Conservation (phyloP, 2,797 vertebrate genomes). For the Haliaeetus albicilla region DNA sequence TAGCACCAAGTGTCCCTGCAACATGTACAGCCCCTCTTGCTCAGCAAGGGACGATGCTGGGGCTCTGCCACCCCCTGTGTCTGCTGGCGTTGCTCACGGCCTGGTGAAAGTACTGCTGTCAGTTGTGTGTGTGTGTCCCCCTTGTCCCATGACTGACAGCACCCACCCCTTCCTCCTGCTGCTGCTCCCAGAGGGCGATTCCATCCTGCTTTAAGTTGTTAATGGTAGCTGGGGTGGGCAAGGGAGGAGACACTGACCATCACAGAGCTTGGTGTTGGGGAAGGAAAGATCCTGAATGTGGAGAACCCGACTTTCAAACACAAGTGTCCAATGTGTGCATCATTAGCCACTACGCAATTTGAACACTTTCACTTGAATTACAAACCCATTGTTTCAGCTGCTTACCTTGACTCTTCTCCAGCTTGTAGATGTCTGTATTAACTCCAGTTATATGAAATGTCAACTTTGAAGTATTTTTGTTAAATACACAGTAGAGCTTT, state of each 20-base stretch:
- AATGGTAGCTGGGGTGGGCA: not conserved
- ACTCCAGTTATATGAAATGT: not conserved
- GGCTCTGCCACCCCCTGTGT: not conserved
- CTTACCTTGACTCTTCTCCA: not conserved
- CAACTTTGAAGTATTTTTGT: slow-evolving; percentile 22
- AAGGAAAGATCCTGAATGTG: not conserved
- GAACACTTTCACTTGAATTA: not conserved
- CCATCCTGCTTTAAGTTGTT: not conserved
- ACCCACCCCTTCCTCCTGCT: not conserved
- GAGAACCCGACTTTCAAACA: not conserved
- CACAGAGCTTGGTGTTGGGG: not conserved
- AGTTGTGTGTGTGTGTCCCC: no score
- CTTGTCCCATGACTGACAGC: no score
- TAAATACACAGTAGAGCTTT: slow-evolving; percentile 56
- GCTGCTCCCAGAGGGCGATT: not conserved
- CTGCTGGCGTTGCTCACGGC: accelerated
- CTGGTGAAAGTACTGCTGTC: not conserved
- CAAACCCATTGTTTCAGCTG: not conserved
- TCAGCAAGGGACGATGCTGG: not conserved
- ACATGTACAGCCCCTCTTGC: accelerated
- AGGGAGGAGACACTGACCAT: not conserved
- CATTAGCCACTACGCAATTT: not conserved
- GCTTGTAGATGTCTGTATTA: not conserved
- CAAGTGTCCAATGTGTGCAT: accelerated
- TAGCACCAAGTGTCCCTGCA: not conserved